A percentile compares a stretch with the other conserved stretches of the same genome.
These are phyloP conservation scores for Pelobates fuscus DNA, from an alignment of 2,113 vertebrate species.

Conservation along the genomic window DNA sequence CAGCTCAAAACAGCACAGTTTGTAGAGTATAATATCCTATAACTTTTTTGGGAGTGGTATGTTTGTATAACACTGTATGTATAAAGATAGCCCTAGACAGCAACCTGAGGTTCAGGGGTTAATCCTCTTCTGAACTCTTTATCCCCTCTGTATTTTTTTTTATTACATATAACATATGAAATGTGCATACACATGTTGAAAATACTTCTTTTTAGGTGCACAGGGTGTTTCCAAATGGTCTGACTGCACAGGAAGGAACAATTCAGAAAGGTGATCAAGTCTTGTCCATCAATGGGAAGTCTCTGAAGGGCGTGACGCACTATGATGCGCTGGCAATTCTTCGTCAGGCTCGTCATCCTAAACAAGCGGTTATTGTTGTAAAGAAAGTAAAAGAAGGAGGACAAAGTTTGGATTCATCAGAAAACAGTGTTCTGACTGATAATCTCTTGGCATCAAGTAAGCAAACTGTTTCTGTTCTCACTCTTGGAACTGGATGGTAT, in stretches of 20 bases:
- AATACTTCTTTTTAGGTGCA: slow-evolving; percentile 80
- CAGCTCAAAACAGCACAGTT: too few species aligned
- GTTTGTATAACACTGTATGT: too few species aligned
- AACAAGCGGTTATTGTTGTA: slow-evolving; percentile 85
- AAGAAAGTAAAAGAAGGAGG: slow-evolving; percentile 65
- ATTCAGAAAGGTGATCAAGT: slow-evolving; percentile 91
- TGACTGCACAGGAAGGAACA: slow-evolving; percentile 89
- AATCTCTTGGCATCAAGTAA: slow-evolving; percentile 56
- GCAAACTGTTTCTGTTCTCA: too few species aligned
- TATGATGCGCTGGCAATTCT: slow-evolving; percentile 76
- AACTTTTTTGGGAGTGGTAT: too few species aligned
- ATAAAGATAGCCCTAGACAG: too few species aligned
- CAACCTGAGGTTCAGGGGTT: too few species aligned
- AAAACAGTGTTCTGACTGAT: slow-evolving; percentile 51
- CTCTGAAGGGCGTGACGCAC: slow-evolving; percentile 80
- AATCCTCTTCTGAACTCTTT: too few species aligned
- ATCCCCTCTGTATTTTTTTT: not conserved
- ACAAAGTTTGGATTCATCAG: not conserved
- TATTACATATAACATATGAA: not conserved
- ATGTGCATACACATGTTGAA: too few species aligned
- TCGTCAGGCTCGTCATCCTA: slow-evolving; percentile 78
- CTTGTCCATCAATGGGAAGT: slow-evolving; percentile 92
- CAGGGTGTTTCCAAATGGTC: slow-evolving; percentile 82
- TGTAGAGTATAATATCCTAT: too few species aligned
- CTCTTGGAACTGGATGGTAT: not conserved